Base-by-base conservation (phyloP, 2,797 vertebrate genomes). In the Acestrorhynchus altus region DNA sequence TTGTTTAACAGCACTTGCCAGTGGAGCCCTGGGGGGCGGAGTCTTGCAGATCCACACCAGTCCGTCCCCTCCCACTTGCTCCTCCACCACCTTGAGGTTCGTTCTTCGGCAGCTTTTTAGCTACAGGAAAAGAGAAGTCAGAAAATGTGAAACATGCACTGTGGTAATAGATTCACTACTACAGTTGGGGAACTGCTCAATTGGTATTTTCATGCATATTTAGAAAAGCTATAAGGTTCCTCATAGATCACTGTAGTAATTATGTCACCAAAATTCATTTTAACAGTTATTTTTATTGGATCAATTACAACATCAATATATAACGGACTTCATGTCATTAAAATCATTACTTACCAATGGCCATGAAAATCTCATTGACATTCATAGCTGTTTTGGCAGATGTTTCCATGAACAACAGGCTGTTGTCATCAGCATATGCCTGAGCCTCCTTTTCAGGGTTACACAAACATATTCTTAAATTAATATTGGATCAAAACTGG, bases 341-440 rank as follows among this genome's bases (percentile, higher is more conserved):
- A n/a, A 8, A 40, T 26, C 20, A 47, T 16, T 4, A 8, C 28
- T 88, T 86, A 97, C 96, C 96, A 85, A 98, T 97, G 74, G 96
- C 96, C 95, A 98, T 95, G 89, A 98, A 98, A 84, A 96, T 95
- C 87, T 98, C 96, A 56, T 96, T 97, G 87, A 98, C 96, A 69
- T 98, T 97, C 94, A 96, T 95, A 2, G 95, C 94, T 1, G 96
- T 98, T 91, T 98, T 98, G 2, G 96, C 96, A 0, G 96, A 98
- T 0, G 96, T 98, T 91, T 98, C 96, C 96, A 98, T 98, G 89
- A 98, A 97, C 81, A 98, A 93, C 89, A 98, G 92, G 83, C 94
- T 95, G 91, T 98, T 98, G 85, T 98, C 96, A 42, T 98, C 96
- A 72, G 96, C 96, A 5, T 98, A 98, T 0, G 90, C 87, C 79